phyloP scores from a whole-genome alignment of 30 jellyfish, hydroid and myxozoan genomes.

The Aurelia aurita complex sp. Pacific region DNA sequence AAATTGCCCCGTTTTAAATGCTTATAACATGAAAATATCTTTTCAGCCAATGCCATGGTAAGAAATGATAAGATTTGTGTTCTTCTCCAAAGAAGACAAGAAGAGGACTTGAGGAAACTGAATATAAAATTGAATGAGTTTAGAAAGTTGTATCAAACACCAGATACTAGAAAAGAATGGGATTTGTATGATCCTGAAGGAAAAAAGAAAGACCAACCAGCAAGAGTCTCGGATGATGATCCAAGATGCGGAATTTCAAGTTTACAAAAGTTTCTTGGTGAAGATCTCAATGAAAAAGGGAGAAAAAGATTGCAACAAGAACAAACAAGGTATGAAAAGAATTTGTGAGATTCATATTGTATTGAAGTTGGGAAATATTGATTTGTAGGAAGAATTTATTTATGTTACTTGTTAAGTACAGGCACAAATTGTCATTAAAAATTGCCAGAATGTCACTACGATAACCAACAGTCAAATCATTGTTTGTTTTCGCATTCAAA shows the following conservation, averaged over 20 bases:
- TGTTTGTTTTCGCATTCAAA: too few species aligned
- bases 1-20: background rate
- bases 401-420: background rate
- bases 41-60: slow-evolving; percentile 79
- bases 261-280: slow-evolving; percentile 89
- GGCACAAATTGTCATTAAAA: too few species aligned
- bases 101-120: slow-evolving; percentile 70
- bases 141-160: slow-evolving; percentile 67
- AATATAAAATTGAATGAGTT: slow-evolving; percentile 73
- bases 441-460: too few species aligned
- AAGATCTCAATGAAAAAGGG: slow-evolving; percentile 82
- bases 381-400: background rate
- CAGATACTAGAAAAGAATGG: slow-evolving; percentile 87
- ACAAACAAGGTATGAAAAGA: slow-evolving; percentile 67
- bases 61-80: slow-evolving; percentile 76
- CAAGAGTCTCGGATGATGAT: slow-evolving; percentile 93
- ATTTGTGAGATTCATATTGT: background rate
- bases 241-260: slow-evolving; percentile 96
- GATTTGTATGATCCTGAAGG: slow-evolving; percentile 93
- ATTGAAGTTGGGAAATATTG: too few species aligned
- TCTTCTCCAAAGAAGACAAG: slow-evolving; percentile 87
- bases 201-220: slow-evolving; percentile 85
- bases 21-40: background rate
- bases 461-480: too few species aligned
- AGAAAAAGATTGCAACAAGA: slow-evolving; percentile 88